Evolutionary conservation across 1,140 invertebrate genomes (phyloP).

Genomic region (Dryas iulia): DNA sequence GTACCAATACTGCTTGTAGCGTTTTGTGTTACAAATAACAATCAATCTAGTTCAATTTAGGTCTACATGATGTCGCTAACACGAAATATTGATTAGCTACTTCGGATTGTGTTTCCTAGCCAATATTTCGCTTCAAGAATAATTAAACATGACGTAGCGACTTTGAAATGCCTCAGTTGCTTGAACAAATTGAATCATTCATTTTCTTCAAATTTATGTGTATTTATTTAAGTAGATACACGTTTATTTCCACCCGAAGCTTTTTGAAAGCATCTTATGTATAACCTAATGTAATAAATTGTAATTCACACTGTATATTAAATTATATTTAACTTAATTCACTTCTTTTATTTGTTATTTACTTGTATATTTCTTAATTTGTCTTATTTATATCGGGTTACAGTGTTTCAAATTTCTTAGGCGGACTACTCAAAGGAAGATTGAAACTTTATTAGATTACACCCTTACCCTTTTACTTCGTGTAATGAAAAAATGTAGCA

Average conservation of each 20-base stretch:
- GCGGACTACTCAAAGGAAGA: not conserved
- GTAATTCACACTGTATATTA: too few species aligned
- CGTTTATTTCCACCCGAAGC: not conserved
- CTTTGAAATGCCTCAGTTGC: not conserved
- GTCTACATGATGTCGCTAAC: constrained; percentile 29
- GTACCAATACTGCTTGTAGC: not conserved
- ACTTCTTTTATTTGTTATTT: not conserved
- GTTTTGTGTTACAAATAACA: constrained; percentile 15
- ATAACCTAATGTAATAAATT: too few species aligned
- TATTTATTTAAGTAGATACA: not conserved
- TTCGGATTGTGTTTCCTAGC: not conserved
- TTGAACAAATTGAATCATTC: not conserved
- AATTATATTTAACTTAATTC: not conserved
- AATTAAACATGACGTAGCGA: not conserved
- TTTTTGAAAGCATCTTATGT: not conserved
- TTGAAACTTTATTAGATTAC: constrained; percentile 1
- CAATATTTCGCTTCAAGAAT: not conserved
- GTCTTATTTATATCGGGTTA: not conserved
- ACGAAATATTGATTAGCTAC: constrained; percentile 13
- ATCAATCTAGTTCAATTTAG: constrained; percentile 42
- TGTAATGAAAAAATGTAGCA: not conserved
- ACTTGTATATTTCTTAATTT: not conserved
- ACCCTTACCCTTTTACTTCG: not conserved
- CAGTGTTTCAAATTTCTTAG: not conserved
- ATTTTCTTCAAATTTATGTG: not conserved